Conservation (phyloP, 2,888 invertebrate genomes). For the Drosophila prostipennis region DNA sequence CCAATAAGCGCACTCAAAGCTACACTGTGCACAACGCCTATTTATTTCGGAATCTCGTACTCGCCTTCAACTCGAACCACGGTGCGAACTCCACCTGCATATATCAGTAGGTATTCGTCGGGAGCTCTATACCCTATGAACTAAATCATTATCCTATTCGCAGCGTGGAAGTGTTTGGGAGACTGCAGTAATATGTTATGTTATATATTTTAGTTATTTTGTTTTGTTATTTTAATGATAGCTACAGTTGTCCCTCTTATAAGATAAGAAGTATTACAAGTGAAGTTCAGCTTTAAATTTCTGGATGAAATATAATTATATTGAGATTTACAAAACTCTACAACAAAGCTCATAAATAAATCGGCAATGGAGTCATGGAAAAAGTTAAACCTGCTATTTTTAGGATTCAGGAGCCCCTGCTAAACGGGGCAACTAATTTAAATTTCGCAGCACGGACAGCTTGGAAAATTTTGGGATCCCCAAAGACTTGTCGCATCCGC, state of each 20-base stretch:
- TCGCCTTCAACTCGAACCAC: conserved; percentile 70
- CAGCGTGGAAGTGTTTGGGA: conserved; percentile 13
- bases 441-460: conserved; percentile 17
- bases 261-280: too few relatives aligned
- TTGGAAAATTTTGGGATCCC: conserved; percentile 20
- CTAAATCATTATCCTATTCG: not conserved
- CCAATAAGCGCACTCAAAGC: conserved; percentile 48
- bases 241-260: too few relatives aligned
- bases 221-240: too few relatives aligned
- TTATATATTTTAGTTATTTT: not conserved
- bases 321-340: too few relatives aligned
- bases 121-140: too few relatives aligned
- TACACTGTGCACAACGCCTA: conserved; percentile 39
- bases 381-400: not conserved
- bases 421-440: conserved; percentile 29
- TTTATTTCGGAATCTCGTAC: conserved; percentile 48
- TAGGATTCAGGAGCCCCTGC: conserved; percentile 1
- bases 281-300: too few relatives aligned
- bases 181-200: not conserved
- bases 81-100: conserved; percentile 75
- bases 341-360: not conserved
- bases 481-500: conserved; percentile 31
- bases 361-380: not conserved
- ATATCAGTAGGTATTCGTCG: conserved; percentile 63
- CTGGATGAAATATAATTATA: too few relatives aligned